A percentile compares a stretch with the other conserved stretches of the same genome.
These are phyloP conservation scores for Imbricaverruca yamaguchii DNA, from an alignment of 2,888 invertebrate genomes.

Conservation along the genomic window DNA sequence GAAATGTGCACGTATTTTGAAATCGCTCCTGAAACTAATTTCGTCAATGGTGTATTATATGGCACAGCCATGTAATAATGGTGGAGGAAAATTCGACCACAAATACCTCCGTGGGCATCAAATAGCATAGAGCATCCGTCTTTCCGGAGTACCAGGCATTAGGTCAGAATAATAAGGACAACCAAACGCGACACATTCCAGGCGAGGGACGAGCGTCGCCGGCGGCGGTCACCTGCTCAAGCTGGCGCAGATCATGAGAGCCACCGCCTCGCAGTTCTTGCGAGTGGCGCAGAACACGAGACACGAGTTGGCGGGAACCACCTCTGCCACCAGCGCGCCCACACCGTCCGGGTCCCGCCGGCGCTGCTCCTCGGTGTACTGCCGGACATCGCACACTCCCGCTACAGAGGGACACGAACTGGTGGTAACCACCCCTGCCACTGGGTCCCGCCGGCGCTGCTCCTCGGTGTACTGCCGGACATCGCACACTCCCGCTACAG, in stretches of 20 bases:
- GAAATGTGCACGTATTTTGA: too few species aligned
- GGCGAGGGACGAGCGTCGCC: too few species aligned
- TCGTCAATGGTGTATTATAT: too few species aligned
- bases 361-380: slow-evolving; percentile 39
- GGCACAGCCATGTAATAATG: too few species aligned
- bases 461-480: slow-evolving; percentile 38
- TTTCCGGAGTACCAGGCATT: too few species aligned
- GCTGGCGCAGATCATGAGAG: slow-evolving; percentile 58
- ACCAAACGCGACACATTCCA: too few species aligned
- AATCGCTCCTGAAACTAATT: too few species aligned
- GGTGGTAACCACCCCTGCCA: slow-evolving; percentile 68
- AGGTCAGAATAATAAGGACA: too few species aligned
- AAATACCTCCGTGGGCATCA: too few species aligned
- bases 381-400: background rate
- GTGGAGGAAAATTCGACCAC: too few species aligned
- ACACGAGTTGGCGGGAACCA: slow-evolving; percentile 68
- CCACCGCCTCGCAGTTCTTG: slow-evolving; percentile 86
- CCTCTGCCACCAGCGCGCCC: slow-evolving; percentile 69
- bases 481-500: too few species aligned
- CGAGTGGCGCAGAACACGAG: slow-evolving; percentile 90
- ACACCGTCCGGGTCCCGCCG: slow-evolving; percentile 67
- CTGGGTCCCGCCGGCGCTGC: slow-evolving; percentile 56
- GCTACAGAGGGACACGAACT: slow-evolving; percentile 57
- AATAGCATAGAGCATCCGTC: too few species aligned
- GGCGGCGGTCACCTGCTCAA: background rate